phyloP scores from a whole-genome alignment of 2,113 vertebrate species.

The Phrynosoma platyrhinos region DNA sequence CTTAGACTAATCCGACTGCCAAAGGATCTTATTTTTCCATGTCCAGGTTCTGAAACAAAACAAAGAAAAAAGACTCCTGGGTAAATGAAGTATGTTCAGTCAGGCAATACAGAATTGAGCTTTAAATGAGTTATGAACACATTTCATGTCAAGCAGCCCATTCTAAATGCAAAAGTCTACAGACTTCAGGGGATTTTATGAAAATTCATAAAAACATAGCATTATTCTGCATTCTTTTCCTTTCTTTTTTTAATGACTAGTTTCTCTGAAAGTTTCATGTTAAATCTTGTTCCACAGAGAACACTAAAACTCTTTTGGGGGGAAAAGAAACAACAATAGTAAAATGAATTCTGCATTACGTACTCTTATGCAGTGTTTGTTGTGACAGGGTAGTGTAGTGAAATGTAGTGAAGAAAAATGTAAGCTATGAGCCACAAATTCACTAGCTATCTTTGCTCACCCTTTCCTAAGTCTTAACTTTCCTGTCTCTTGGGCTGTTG shows the following conservation, averaged over 20 bases:
- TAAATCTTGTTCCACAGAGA: conserved; percentile 52
- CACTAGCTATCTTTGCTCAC: not conserved
- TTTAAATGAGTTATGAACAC: conserved; percentile 58
- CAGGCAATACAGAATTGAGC: conserved; percentile 42
- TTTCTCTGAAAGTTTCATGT: conserved; percentile 50
- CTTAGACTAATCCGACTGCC: too few species aligned
- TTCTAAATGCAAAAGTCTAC: conserved; percentile 45
- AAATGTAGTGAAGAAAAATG: not conserved
- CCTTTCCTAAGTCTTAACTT: too few species aligned
- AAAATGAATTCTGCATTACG: not conserved
- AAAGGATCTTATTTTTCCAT: not conserved
- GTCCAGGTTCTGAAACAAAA: conserved; percentile 53
- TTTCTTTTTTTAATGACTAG: not conserved
- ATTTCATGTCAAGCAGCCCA: conserved; percentile 45
- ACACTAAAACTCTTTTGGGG: not conserved
- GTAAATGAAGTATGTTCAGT: conserved; percentile 31
- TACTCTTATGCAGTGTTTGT: not conserved
- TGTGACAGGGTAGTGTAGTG: not conserved
- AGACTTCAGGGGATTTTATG: conserved; percentile 48
- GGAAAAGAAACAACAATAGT: not conserved
- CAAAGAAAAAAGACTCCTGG: conserved; percentile 56
- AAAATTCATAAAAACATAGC: conserved; percentile 49
- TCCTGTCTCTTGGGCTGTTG: too few species aligned
- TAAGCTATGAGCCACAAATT: not conserved
- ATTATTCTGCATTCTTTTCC: conserved; percentile 32